Conservation (phyloP, 2,888 invertebrate genomes). For the Scaptodrosophila latifasciaeformis region DNA sequence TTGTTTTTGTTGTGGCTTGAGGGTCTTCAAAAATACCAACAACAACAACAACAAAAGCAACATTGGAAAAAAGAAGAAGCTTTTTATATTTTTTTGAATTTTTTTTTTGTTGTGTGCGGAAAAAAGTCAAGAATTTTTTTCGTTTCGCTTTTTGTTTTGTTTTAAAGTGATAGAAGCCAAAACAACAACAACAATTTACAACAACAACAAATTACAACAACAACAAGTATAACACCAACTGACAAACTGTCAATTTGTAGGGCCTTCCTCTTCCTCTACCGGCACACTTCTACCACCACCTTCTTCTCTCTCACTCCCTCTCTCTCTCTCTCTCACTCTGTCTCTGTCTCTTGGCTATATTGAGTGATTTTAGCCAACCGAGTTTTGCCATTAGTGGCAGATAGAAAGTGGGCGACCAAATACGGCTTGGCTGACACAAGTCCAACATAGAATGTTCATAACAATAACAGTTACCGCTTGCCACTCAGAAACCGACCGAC, state of each 20-base stretch:
- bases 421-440: constrained; percentile 23
- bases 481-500: neutral
- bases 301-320: too few species aligned
- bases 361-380: constrained; percentile 8
- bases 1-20: too few species aligned
- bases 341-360: neutral
- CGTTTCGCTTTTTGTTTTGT: too few species aligned
- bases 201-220: constrained; percentile 5
- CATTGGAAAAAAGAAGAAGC: constrained; percentile 60
- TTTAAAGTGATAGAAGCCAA: too few species aligned
- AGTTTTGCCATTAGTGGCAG: constrained; percentile 35
- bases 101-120: too few species aligned
- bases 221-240: too few species aligned
- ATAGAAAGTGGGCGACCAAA: constrained; percentile 58
- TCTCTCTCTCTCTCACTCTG: too few species aligned
- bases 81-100: constrained; percentile 16
- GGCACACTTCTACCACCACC: too few species aligned
- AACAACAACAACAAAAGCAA: constrained; percentile 5
- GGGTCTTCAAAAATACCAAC: neutral
- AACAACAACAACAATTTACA: constrained; percentile 8
- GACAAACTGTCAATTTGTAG: constrained; percentile 26
- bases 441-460: neutral
- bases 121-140: too few species aligned
- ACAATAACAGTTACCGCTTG: constrained; percentile 2
- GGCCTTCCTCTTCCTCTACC: too few species aligned